Base-by-base conservation (phyloP, 2,113 vertebrate species). In the Lycaon pictus region DNA sequence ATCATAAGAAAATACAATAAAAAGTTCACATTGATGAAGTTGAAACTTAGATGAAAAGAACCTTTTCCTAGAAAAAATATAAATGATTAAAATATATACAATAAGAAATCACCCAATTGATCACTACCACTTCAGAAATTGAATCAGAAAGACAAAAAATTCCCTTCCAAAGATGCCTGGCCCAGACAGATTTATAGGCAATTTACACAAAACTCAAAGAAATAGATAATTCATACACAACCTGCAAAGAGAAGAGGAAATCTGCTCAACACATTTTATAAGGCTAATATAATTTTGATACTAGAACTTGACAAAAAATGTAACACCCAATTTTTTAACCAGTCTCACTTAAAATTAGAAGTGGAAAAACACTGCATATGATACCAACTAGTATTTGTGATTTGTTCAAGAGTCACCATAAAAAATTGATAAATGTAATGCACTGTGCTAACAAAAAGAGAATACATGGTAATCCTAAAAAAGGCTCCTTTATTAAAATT, bases 1-100 rank as follows among this genome's bases (percentile, higher is more conserved):
- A 90, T 69, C 69, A 88, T 85, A 90, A 90, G 19, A 95, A 92
- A 85, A 90, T 87, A 32, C 9, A 72, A 55, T 67, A 69, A 67
- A 27, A 88, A 29, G 15, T 80, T 90, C 29, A 22, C 35, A 22
- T 65, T 63, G 86, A 4, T 93, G 27, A 93, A 97, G 27, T 32
- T 86, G 11, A 92, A 87, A 48, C 10, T 51, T 53, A 87, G 4
- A 60, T 86, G 60, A 88, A 93, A 88, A 65, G 29, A 62, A 90
- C 20, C 90, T 43, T 55, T 88, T 91, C 5, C 20, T 85, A 51
- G 69, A 79, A 97, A 72, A 95, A 88, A 69, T 67, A 62, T 55
- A 95, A 90, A 88, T 93, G 13, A 89, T 90, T 20, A 74, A 92
- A 90, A 97, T 92, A 3, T 0, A 81, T 29, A 35, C 20, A 37